Evolutionary conservation across 2,797 vertebrate species (phyloP).

Genomic region (Odontamblyopus rebecca): DNA sequence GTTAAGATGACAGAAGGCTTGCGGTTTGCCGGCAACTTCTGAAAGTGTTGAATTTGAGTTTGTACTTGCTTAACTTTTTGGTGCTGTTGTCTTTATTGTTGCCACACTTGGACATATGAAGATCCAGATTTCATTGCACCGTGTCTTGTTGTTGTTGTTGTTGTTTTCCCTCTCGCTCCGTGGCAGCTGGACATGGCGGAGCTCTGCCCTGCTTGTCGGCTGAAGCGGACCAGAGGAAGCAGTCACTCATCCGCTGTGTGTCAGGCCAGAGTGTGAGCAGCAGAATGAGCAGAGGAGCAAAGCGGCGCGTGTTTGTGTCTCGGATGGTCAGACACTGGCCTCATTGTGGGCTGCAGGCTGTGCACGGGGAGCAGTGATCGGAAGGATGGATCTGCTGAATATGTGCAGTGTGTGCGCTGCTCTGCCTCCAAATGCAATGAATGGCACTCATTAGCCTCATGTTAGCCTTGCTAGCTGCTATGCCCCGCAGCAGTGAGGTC

Average conservation of each 20-base stretch:
- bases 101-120: not conserved
- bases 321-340: constrained; percentile 68
- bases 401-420: constrained; percentile 35
- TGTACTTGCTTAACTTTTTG: not conserved
- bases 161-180: constrained; percentile 54
- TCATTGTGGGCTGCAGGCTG: constrained; percentile 70
- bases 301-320: constrained; percentile 70
- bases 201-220: constrained; percentile 58
- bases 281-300: constrained; percentile 72
- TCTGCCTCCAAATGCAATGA: constrained; percentile 64
- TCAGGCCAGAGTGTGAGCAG: constrained; percentile 70
- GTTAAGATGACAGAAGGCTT: not conserved
- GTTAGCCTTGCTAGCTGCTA: constrained; percentile 69
- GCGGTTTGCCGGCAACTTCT: not conserved
- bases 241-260: constrained; percentile 71
- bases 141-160: constrained; percentile 30
- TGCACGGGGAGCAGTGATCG: constrained; percentile 66
- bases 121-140: constrained; percentile 46
- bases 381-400: constrained; percentile 72
- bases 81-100: not conserved
- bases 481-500: constrained; percentile 68
- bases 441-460: constrained; percentile 74
- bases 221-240: constrained; percentile 60
- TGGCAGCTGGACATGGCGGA: constrained; percentile 65
- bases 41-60: not conserved